phyloP scores from a whole-genome alignment of 2,797 vertebrate species.

The Chelon labrosus region DNA sequence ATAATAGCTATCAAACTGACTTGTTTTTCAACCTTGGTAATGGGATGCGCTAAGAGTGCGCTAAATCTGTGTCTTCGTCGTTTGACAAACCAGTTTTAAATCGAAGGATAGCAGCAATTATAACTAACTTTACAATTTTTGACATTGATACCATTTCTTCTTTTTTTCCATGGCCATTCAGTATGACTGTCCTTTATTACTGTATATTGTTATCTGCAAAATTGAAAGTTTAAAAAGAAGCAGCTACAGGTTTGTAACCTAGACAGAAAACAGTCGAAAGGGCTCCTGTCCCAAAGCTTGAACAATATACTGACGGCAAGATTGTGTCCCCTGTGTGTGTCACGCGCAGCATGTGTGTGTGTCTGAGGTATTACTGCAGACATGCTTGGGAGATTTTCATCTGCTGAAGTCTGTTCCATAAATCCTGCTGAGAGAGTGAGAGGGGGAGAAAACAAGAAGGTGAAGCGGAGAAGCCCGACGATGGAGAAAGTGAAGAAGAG shows the following conservation, averaged over 20 bases:
- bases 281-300: constrained; percentile 54
- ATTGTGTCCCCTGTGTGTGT: constrained; percentile 50
- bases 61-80: background rate
- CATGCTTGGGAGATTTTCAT: constrained; percentile 81
- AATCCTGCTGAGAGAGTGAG: constrained; percentile 69
- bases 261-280: constrained; percentile 53
- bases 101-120: background rate
- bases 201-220: background rate
- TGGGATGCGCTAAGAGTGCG: background rate
- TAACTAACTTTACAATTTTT: background rate
- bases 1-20: background rate
- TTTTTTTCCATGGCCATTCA: background rate
- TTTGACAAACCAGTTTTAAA: background rate
- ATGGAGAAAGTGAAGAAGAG: constrained; percentile 66
- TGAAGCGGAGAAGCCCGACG: constrained; percentile 51
- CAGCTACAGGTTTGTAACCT: background rate
- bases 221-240: too few species aligned
- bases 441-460: constrained; percentile 57
- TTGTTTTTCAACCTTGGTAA: constrained; percentile 1
- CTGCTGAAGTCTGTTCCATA: constrained; percentile 74
- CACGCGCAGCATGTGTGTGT: constrained; percentile 46
- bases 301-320: constrained; percentile 61
- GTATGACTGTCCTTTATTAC: background rate
- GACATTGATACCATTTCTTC: background rate
- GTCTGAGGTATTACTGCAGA: constrained; percentile 78